Base-by-base conservation (phyloP, 1,140 invertebrate species). In the Drosophila santomea region DNA sequence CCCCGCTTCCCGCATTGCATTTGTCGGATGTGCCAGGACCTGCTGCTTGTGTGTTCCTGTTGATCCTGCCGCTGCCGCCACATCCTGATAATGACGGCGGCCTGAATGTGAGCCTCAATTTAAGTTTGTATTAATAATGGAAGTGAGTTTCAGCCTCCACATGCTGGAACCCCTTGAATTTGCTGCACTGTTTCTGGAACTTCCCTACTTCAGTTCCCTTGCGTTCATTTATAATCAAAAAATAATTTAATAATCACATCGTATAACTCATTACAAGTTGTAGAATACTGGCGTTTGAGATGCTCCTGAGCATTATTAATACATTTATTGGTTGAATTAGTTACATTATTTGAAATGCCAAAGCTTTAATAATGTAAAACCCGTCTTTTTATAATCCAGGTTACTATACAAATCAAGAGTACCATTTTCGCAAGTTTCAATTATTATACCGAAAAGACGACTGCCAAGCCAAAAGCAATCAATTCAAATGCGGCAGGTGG, bases 11-110 rank as follows among this genome's bases (percentile, higher is more conserved):
- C 82, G 82, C 78, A 88, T 75, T 88, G 57, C 63, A 51, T 68
- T 61, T 78, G 74, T 64, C 74, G 82, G 81, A 86, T 86, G 81
- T 73, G 82, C 72, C 77, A 57, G 72, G 69, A 69, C 51, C 47
- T 69, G 78, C 60, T 64, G 61, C 63, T 36, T 32, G 32, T 32
- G 44, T 48, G 10, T 23, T n/a, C 25, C 47, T 48, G 32, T 35
- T 44, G 41, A 32, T 47, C 50, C 47, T 72, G 74, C 59, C 48
- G 69, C 78, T 48, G 35, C 74, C 82, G 73, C 61, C 76, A 60
- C 43, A 25, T 59, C 56, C 69, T 69, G 83, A 86, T 86, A 86
- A 88, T 83, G 83, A 79, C 66, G 63, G 32, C 32, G 45, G 32
- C 45, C 17, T 35, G 43, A 28, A 10, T 54, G 38, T 14, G 59